Evolutionary conservation across 1,140 invertebrate species (phyloP).

Genomic region (Campoletis sonorensis): DNA sequence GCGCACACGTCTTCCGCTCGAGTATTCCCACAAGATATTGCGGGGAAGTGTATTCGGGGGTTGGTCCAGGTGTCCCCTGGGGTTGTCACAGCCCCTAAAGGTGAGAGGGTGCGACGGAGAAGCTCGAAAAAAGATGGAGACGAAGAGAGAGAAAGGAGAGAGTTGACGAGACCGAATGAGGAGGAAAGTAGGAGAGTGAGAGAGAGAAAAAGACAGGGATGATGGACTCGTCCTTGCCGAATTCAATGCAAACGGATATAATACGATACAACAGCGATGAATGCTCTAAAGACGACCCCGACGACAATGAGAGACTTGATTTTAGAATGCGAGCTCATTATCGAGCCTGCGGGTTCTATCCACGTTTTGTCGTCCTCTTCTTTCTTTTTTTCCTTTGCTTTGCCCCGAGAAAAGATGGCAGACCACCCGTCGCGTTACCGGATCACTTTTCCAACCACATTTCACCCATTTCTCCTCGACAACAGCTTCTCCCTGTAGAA

Average conservation of each 20-base stretch:
- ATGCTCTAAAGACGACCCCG: constrained; percentile 53
- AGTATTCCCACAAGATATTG: constrained; percentile 50
- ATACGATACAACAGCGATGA: constrained; percentile 62
- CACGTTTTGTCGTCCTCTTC: neutral
- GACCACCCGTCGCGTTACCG: constrained; percentile 58
- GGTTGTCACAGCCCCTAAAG: neutral
- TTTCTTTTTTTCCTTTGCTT: constrained; percentile 19
- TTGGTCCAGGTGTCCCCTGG: constrained; percentile 49
- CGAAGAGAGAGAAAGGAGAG: neutral
- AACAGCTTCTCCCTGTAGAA: neutral
- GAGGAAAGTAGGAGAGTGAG: constrained; percentile 22
- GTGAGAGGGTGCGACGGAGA: neutral
- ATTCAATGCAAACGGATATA: constrained; percentile 48
- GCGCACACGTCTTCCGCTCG: constrained; percentile 40
- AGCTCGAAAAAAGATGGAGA: neutral
- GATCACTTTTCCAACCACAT: constrained; percentile 58
- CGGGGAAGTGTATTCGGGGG: constrained; percentile 22
- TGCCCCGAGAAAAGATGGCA: constrained; percentile 38
- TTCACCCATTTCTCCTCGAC: constrained; percentile 29
- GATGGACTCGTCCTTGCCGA: constrained; percentile 41
- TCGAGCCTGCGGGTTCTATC: constrained; percentile 50
- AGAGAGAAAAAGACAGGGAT: constrained; percentile 1
- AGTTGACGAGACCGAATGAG: neutral
- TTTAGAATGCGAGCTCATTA: constrained; percentile 70
- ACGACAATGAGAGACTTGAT: constrained; percentile 70